phyloP scores from a whole-genome alignment of 2,888 invertebrate species.

The Papilio protenor region DNA sequence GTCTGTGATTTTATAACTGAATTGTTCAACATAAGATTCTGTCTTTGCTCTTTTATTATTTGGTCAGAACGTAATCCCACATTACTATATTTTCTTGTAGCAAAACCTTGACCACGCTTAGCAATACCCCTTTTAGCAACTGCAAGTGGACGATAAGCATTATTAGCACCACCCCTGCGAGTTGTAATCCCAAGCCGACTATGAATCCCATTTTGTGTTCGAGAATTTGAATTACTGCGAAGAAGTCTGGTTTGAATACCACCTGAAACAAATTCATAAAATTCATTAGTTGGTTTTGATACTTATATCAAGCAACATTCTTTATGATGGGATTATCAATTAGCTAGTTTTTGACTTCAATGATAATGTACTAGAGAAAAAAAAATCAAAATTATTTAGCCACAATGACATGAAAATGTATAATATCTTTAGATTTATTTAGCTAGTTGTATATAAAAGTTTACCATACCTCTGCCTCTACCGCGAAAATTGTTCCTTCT shows the following conservation, averaged over 20 bases:
- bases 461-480: conserved; percentile 43
- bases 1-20: conserved; percentile 76
- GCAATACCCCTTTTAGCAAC: conserved; percentile 75
- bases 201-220: conserved; percentile 63
- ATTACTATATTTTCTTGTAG: conserved; percentile 70
- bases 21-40: conserved; percentile 61
- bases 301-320: not conserved
- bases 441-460: not conserved
- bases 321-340: too few species aligned
- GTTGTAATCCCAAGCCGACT: conserved; percentile 73
- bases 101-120: conserved; percentile 73
- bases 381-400: not conserved
- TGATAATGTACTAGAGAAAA: too few species aligned
- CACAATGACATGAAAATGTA: not conserved
- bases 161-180: conserved; percentile 62
- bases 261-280: conserved; percentile 56
- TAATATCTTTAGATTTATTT: not conserved
- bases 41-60: conserved; percentile 71
- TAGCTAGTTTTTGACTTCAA: too few species aligned
- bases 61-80: conserved; percentile 79
- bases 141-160: conserved; percentile 66
- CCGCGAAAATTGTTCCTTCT: conserved; percentile 63
- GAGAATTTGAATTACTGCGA: conserved; percentile 65
- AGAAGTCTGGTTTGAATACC: conserved; percentile 63
- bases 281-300: not conserved